These are phyloP conservation scores for Daktulosphaira vitifoliae DNA, from an alignment of 1,140 invertebrate species.

Conservation along the genomic window DNA sequence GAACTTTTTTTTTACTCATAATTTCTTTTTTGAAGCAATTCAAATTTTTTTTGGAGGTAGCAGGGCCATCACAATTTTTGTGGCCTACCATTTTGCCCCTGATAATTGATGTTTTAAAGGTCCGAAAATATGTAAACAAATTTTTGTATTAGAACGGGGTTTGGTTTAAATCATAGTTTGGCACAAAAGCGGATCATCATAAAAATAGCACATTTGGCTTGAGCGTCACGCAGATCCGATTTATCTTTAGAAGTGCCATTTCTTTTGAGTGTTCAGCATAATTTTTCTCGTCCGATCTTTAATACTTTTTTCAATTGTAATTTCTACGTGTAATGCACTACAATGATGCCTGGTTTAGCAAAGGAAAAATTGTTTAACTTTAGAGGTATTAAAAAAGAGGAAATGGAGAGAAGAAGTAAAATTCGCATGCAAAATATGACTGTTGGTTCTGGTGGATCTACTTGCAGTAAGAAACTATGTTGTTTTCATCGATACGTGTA, in stretches of 20 bases:
- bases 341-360: not conserved
- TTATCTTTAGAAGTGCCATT: slow-evolving; percentile 32
- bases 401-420: slow-evolving; percentile 58
- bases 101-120: too few relatives aligned
- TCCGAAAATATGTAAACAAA: too few relatives aligned
- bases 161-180: slow-evolving; percentile 30
- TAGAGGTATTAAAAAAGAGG: slow-evolving; percentile 65
- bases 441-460: slow-evolving; percentile 48
- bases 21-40: too few relatives aligned
- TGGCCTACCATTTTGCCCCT: too few relatives aligned
- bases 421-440: slow-evolving; percentile 64
- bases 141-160: slow-evolving; percentile 17
- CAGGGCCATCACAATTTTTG: too few relatives aligned
- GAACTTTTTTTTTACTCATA: too few relatives aligned
- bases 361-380: slow-evolving; percentile 45
- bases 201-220: slow-evolving; percentile 32
- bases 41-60: too few relatives aligned
- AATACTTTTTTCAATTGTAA: too few relatives aligned
- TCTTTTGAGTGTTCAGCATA: slow-evolving; percentile 15
- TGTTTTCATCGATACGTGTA: not conserved
- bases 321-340: not conserved
- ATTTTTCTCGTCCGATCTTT: slow-evolving; percentile 6
- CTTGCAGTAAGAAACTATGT: not conserved
- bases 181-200: slow-evolving; percentile 20
- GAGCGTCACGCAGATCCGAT: slow-evolving; percentile 17